phyloP scores from a whole-genome alignment of 2,797 vertebrate species.

The Pseudomugil tenellus region DNA sequence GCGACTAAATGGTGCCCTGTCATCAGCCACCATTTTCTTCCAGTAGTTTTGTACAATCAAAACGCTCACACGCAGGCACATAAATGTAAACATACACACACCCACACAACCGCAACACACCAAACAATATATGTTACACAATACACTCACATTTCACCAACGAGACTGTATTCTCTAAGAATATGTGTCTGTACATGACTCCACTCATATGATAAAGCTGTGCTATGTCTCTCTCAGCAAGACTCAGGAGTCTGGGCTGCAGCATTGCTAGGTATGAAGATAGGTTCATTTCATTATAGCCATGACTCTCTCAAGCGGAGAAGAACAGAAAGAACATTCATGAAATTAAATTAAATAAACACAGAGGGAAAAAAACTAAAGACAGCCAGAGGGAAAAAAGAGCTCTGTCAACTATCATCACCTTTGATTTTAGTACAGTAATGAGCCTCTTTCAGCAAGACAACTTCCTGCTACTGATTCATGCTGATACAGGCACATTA shows the following conservation, averaged over 20 bases:
- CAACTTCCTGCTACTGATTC: constrained; percentile 72
- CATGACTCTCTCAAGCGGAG: constrained; percentile 43
- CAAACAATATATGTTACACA: constrained; percentile 36
- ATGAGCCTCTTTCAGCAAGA: constrained; percentile 60
- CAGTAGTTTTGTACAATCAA: constrained; percentile 66
- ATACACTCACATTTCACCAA: constrained; percentile 30
- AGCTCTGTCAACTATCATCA: constrained; percentile 61
- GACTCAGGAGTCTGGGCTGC: constrained; percentile 22
- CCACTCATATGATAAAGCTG: constrained; percentile 3
- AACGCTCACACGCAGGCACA: constrained; percentile 58
- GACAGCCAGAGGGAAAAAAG: constrained; percentile 8
- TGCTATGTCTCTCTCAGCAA: constrained; percentile 23
- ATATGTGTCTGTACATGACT: constrained; percentile 1
- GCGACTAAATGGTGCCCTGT: constrained; percentile 64
- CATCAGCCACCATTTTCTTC: constrained; percentile 64
- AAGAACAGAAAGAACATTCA: constrained; percentile 1
- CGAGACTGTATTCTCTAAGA: background rate
- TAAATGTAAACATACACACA: constrained; percentile 59
- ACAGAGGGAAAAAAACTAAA: constrained; percentile 1
- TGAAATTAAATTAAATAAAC: constrained; percentile 25
- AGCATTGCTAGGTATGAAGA: constrained; percentile 35
- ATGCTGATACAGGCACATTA: constrained; percentile 60
- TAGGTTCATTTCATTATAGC: constrained; percentile 65
- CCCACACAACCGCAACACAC: constrained; percentile 56
- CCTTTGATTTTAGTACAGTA: constrained; percentile 52